phyloP scores from a whole-genome alignment of 2,113 vertebrate species.

The Coryphaenoides rupestris region DNA sequence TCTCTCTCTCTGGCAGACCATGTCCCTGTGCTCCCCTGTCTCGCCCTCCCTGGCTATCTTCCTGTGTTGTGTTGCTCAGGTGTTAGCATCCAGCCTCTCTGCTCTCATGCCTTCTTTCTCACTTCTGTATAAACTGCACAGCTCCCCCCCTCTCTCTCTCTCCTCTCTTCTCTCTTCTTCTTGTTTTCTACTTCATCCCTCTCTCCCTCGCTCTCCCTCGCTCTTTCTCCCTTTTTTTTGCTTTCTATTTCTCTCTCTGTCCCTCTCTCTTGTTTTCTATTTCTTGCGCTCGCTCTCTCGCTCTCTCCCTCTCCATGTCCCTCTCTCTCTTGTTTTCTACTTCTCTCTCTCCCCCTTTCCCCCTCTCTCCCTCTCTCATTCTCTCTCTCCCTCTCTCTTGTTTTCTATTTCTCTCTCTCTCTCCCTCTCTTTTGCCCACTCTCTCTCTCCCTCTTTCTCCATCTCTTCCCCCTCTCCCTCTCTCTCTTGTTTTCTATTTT shows the following conservation, averaged over 20 bases:
- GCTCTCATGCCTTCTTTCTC: constrained; percentile 47
- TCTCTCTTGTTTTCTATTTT: constrained; percentile 6
- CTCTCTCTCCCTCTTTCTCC: too few species aligned
- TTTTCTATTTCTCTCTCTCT: too few species aligned
- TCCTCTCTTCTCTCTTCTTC: neutral
- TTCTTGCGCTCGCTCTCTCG: too few species aligned
- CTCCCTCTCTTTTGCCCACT: neutral
- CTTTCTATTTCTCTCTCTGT: too few species aligned
- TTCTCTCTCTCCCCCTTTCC: neutral
- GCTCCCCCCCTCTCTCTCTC: too few species aligned
- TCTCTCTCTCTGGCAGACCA: constrained; percentile 30
- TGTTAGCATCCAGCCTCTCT: constrained; percentile 45
- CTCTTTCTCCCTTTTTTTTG: constrained; percentile 22
- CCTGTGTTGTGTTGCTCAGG: constrained; percentile 11
- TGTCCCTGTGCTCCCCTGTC: neutral
- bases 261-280: too few species aligned
- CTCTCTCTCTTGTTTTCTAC: constrained; percentile 3
- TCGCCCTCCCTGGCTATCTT: too few species aligned
- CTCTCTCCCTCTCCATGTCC: too few species aligned
- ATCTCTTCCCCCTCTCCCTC: too few species aligned
- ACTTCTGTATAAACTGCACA: neutral
- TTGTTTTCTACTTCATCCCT: neutral
- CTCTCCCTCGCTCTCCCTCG: neutral
- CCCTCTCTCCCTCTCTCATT: neutral
- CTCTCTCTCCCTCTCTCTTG: constrained; percentile 25